Conservation (phyloP, 2,113 vertebrate species). For the Heptranchias perlo region DNA sequence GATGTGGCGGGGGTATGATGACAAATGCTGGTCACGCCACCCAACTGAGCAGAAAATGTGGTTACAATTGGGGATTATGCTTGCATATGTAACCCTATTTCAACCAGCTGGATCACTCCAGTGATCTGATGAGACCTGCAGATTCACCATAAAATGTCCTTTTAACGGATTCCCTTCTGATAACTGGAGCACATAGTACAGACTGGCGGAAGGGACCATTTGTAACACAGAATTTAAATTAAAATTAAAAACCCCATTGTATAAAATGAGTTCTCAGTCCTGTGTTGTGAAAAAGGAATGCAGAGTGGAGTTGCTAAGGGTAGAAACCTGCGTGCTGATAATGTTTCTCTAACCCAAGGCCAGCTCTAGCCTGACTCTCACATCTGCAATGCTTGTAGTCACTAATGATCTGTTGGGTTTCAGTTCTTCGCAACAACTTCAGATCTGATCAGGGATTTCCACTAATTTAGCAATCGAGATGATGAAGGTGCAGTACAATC, state of each 20-base stretch:
- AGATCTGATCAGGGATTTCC: background rate
- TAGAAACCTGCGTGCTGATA: background rate
- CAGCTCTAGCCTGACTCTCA: background rate
- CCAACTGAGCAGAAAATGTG: slow-evolving; percentile 97
- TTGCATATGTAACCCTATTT: slow-evolving; percentile 95
- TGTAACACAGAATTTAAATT: background rate
- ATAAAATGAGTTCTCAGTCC: background rate
- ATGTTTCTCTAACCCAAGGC: background rate
- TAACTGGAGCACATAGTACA: background rate
- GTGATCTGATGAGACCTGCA: slow-evolving; percentile 48
- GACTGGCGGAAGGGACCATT: background rate
- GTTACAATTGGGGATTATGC: slow-evolving; percentile 93
- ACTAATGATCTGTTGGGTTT: background rate
- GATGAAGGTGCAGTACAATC: background rate
- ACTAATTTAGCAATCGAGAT: background rate
- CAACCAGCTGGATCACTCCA: slow-evolving; percentile 63
- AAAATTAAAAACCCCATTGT: background rate
- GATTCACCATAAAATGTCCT: background rate
- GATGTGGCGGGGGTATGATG: slow-evolving; percentile 62
- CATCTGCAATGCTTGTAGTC: background rate
- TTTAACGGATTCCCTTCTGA: background rate
- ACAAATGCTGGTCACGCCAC: slow-evolving; percentile 79
- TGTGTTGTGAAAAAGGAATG: background rate
- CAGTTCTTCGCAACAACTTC: background rate
- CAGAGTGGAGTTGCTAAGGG: background rate